Percentiles rank a stretch among this genome's conserved stretches.
These are phyloP conservation scores for Thamnophis elegans DNA, from an alignment of 2,797 vertebrate species.

Conservation along the genomic window DNA sequence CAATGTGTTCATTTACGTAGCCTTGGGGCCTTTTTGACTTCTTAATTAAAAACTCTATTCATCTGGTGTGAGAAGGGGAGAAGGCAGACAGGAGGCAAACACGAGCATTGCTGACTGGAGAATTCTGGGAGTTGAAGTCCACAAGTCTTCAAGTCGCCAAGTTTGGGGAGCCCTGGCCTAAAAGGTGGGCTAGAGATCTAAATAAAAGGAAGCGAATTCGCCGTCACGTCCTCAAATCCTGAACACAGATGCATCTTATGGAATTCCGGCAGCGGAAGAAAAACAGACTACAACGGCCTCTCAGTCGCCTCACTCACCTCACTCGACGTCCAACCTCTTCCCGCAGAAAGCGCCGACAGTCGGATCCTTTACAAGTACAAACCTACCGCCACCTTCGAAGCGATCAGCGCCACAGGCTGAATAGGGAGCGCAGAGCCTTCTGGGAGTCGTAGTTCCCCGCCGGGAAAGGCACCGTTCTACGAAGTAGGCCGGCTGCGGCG, in stretches of 20 bases:
- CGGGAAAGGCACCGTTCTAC: rapidly evolving
- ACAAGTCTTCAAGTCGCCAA: no score
- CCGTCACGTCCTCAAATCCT: neutral
- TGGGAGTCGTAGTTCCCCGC: slow-evolving; percentile 52
- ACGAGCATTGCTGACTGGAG: no score
- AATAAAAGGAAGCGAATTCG: neutral
- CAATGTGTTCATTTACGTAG: neutral
- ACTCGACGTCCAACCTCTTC: no score
- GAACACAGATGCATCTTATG: neutral
- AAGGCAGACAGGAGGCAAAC: neutral
- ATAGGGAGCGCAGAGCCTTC: neutral
- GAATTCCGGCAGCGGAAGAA: neutral
- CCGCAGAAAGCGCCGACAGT: neutral
- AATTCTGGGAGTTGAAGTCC: no score
- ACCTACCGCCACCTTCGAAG: slow-evolving; percentile 44
- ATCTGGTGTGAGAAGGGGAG: neutral
- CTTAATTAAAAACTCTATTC: neutral
- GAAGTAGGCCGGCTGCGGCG: rapidly evolving
- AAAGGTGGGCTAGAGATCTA: neutral
- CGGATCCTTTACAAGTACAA: slow-evolving; percentile 39
- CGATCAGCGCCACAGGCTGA: slow-evolving; percentile 43
- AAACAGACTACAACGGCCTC: neutral
- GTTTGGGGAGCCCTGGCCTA: no score
- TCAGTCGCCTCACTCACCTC: neutral
- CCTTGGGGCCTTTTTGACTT: neutral